phyloP scores from a whole-genome alignment of 2,888 invertebrate genomes.

The Drosophila kokeensis region DNA sequence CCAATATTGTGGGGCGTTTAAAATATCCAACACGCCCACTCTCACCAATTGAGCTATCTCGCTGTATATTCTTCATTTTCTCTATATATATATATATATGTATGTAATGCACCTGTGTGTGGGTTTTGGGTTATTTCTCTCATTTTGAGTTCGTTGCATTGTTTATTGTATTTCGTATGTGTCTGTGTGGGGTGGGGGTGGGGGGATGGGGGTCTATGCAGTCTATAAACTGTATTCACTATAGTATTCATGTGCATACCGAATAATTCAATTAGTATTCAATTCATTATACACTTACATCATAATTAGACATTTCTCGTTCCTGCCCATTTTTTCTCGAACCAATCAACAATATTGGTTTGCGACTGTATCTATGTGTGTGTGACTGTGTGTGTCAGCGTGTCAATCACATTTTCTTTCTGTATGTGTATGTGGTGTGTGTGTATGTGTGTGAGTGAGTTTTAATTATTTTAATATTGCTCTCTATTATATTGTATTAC shows the following conservation, averaged over 20 bases:
- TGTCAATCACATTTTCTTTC: conserved; percentile 46
- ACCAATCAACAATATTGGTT: conserved; percentile 16
- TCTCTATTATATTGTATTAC: conserved; percentile 39
- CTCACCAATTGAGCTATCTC: conserved; percentile 7
- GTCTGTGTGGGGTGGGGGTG: conserved; percentile 10
- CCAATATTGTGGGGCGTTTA: conserved; percentile 7
- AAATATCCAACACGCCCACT: conserved; percentile 32
- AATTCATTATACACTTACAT: conserved; percentile 40
- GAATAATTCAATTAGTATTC: conserved; percentile 35
- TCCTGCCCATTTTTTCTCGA: not conserved
- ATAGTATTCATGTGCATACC: conserved; percentile 23
- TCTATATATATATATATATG: conserved; percentile 10
- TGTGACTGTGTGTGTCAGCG: conserved; percentile 14
- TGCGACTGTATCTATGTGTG: conserved; percentile 8
- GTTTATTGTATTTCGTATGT: conserved; percentile 45
- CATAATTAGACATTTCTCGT: conserved; percentile 8
- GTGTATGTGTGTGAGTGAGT: conserved; percentile 11
- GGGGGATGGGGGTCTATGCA: not conserved
- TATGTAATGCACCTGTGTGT: conserved; percentile 65
- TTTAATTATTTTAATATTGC: conserved; percentile 51
- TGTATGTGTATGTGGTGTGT: conserved; percentile 10
- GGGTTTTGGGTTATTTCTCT: conserved; percentile 27
- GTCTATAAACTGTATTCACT: conserved; percentile 3
- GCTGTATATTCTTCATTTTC: not conserved
- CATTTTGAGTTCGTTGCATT: conserved; percentile 72